phyloP scores from a whole-genome alignment of 2,797 vertebrate genomes.

The Lutra lutra region DNA sequence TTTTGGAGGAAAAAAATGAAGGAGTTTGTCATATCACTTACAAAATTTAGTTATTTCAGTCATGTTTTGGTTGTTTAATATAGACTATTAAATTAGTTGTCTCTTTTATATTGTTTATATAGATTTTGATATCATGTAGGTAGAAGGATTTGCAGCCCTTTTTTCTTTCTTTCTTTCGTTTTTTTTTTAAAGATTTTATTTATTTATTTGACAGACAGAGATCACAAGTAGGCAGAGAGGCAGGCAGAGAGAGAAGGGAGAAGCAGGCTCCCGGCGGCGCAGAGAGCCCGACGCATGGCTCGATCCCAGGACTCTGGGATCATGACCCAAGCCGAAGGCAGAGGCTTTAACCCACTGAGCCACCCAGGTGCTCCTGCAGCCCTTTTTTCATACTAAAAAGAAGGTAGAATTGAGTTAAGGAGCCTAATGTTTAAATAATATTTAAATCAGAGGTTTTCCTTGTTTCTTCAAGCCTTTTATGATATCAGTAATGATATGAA shows the following conservation, averaged over 20 bases:
- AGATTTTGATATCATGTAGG: background rate
- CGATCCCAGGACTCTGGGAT: too few species aligned
- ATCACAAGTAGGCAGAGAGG: too few species aligned
- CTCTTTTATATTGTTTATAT: background rate
- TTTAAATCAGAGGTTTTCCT: background rate
- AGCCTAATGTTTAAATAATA: background rate
- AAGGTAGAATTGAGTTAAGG: background rate
- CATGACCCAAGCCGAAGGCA: too few species aligned
- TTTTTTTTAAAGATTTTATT: too few species aligned
- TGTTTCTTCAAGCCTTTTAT: background rate
- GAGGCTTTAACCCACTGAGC: too few species aligned
- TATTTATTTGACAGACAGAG: too few species aligned
- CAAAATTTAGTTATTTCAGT: background rate
- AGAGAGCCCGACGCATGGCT: too few species aligned
- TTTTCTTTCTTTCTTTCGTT: too few species aligned
- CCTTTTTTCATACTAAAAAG: background rate
- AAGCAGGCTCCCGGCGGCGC: too few species aligned
- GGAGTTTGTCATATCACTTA: background rate
- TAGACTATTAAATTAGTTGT: background rate
- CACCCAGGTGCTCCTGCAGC: background rate
- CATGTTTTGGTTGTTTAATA: background rate
- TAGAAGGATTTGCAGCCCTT: background rate
- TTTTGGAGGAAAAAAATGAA: background rate
- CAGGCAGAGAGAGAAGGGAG: too few species aligned
- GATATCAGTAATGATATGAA: background rate